These are phyloP conservation scores for Damaliscus lunatus DNA, from an alignment of 2,113 vertebrate genomes.

Conservation along the genomic window DNA sequence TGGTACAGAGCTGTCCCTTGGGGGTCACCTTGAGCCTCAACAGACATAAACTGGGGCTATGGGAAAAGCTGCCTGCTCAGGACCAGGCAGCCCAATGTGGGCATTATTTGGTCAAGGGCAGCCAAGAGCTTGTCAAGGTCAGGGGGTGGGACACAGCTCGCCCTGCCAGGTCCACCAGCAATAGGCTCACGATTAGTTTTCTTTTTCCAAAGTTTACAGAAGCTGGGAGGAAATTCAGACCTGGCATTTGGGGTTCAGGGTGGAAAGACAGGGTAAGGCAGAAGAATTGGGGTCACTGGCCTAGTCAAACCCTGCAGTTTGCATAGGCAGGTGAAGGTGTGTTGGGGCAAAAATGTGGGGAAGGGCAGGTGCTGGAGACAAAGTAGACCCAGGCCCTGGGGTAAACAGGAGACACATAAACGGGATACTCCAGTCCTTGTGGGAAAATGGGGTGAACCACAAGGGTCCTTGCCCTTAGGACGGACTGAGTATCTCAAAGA, in stretches of 20 bases:
- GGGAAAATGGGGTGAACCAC: not conserved
- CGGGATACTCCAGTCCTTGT: not conserved
- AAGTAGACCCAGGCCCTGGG: not conserved
- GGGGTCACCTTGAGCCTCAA: not conserved
- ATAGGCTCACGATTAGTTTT: not conserved
- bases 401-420: not conserved
- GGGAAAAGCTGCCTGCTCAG: conserved; percentile 71
- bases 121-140: not conserved
- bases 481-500: not conserved
- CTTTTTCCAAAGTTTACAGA: conserved; percentile 50
- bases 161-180: not conserved
- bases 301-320: not conserved
- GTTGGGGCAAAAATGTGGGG: not conserved
- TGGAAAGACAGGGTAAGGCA: not conserved
- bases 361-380: not conserved
- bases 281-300: not conserved
- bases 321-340: not conserved
- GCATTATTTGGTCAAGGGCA: not conserved
- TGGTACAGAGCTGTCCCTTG: not conserved
- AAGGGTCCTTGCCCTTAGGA: not conserved
- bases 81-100: conserved; percentile 52
- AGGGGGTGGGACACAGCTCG: not conserved
- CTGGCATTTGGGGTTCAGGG: not conserved
- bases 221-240: conserved; percentile 29
- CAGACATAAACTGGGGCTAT: conserved; percentile 55